Evolutionary conservation across 2,888 invertebrate species (phyloP).

Genomic region (Heliconius ethilla): DNA sequence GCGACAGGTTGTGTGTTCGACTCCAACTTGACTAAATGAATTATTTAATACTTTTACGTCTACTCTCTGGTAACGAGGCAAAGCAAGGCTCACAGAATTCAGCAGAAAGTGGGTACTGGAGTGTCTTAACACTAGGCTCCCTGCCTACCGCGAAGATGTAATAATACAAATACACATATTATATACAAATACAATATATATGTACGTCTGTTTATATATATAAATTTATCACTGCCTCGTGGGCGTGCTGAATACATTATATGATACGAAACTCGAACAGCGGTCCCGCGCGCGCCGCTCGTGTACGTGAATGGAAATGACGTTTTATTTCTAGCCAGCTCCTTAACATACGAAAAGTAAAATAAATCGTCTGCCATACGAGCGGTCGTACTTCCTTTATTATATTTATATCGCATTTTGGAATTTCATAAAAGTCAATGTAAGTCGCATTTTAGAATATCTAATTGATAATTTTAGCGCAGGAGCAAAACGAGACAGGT

Average conservation of each 20-base stretch:
- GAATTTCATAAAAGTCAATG: constrained; percentile 9
- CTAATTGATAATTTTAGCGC: too few relatives aligned
- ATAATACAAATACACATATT: too few relatives aligned
- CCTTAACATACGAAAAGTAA: constrained; percentile 27
- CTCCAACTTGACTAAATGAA: too few relatives aligned
- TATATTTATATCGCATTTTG: constrained; percentile 12
- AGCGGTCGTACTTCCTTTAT: constrained; percentile 25
- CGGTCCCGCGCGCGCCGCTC: constrained; percentile 10
- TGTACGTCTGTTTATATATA: constrained; percentile 8
- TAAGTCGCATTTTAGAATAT: not conserved
- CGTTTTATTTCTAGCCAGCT: constrained; percentile 30
- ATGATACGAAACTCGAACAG: constrained; percentile 12
- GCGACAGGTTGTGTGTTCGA: too few relatives aligned
- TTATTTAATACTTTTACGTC: too few relatives aligned
- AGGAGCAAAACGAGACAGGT: too few relatives aligned
- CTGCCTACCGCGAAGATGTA: too few relatives aligned
- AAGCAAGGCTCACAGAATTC: too few relatives aligned
- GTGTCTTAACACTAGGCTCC: too few relatives aligned
- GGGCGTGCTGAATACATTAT: constrained; percentile 21
- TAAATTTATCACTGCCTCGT: not conserved
- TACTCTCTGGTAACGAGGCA: too few relatives aligned
- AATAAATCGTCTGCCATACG: constrained; percentile 25
- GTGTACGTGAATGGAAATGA: constrained; percentile 26
- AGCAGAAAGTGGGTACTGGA: too few relatives aligned
- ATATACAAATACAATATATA: not conserved